These are phyloP conservation scores for Ceriagrion tenellum DNA, from an alignment of 2,888 invertebrate species.

Conservation along the genomic window DNA sequence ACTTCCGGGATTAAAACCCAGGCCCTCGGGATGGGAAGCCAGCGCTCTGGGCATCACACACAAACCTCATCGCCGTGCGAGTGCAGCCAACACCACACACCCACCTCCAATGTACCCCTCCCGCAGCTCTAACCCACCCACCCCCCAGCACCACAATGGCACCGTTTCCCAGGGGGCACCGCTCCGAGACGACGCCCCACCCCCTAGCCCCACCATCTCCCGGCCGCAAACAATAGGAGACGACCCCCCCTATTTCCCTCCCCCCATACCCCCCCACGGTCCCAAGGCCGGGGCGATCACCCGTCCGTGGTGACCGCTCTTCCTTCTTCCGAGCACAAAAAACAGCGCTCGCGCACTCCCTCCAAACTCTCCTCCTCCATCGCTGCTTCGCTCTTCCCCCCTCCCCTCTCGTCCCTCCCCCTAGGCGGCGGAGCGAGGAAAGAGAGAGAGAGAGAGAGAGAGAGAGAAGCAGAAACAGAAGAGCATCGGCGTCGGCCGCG, in stretches of 20 bases:
- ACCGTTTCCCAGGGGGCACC: slow-evolving; percentile 2
- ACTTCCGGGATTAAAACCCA: too few relatives aligned
- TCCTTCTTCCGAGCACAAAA: background rate
- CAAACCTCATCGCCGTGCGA: background rate
- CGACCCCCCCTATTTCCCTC: background rate
- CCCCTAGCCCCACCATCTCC: background rate
- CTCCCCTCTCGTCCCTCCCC: background rate
- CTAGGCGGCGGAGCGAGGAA: background rate
- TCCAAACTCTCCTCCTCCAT: background rate
- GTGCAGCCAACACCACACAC: background rate
- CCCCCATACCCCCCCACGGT: background rate
- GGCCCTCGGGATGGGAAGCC: too few relatives aligned
- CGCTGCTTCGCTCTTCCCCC: background rate
- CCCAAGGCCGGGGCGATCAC: slow-evolving; percentile 3
- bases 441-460: background rate
- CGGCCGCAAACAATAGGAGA: background rate
- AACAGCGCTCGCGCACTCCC: too few relatives aligned
- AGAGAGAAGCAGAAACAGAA: background rate
- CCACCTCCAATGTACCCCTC: background rate
- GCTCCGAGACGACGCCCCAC: background rate
- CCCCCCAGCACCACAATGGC: background rate
- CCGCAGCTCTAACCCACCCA: too few relatives aligned
- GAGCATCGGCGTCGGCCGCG: background rate
- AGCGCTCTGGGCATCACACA: background rate
- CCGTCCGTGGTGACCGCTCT: background rate